phyloP scores from a whole-genome alignment of 2,797 vertebrate genomes.

The Taenioides sp. region DNA sequence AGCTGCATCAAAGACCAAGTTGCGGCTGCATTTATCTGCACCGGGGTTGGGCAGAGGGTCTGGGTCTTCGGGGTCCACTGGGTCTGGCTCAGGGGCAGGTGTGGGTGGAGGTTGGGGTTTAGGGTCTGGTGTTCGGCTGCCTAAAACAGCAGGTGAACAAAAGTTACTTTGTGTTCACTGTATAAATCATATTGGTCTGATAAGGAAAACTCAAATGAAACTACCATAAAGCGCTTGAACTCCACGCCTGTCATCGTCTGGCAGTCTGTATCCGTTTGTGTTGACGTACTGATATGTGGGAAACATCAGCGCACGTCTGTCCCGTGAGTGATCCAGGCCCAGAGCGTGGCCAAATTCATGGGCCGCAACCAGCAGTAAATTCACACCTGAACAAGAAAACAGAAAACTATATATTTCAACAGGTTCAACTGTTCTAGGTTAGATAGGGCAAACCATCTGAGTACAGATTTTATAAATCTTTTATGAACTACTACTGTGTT shows the following conservation, averaged over 20 bases:
- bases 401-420: neutral
- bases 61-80: conserved; percentile 54
- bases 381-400: conserved; percentile 66
- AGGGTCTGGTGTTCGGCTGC: conserved; percentile 54
- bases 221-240: conserved; percentile 89
- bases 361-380: conserved; percentile 89
- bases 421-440: neutral
- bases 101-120: conserved; percentile 44
- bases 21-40: conserved; percentile 47
- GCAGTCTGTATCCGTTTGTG: conserved; percentile 78
- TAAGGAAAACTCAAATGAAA: neutral
- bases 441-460: neutral
- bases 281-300: conserved; percentile 86
- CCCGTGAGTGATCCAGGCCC: conserved; percentile 85
- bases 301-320: conserved; percentile 87
- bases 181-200: neutral
- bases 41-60: conserved; percentile 48
- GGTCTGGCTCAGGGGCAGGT: conserved; percentile 60
- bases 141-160: conserved; percentile 36
- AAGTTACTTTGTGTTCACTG: neutral
- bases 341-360: conserved; percentile 91
- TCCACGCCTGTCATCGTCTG: conserved; percentile 80
- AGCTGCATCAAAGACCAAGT: conserved; percentile 61
- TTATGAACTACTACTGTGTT: neutral
- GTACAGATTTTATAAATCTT: neutral